Base-by-base conservation (phyloP, 2,888 invertebrate genomes). In the Drosophila meridionalis region DNA sequence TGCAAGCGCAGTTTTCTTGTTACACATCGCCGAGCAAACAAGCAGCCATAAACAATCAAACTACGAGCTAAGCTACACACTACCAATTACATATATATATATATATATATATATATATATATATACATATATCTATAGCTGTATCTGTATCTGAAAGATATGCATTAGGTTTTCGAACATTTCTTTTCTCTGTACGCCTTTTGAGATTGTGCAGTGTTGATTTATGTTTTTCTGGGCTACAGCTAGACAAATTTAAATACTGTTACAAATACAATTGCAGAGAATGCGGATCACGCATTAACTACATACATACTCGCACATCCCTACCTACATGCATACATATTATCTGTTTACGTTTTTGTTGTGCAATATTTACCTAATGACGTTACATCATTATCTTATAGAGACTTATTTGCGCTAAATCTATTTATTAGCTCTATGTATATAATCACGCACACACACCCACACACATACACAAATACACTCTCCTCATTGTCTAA, bases 11-110 rank as follows among this genome's bases (percentile, higher is more conserved):
- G 84, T 87, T 86, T 83, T 87, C 80, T 83, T 83, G 87, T 82
- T 83, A 82, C 83, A 86, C 82, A 86, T 86, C 83, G 77, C 84
- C 87, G 71, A 86, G 80, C 84, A 69, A 87, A 82, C 82, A 86
- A 82, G 63, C 59, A 68, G 80, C 82, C 73, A 32, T 12, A 69
- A 63, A 28, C 36, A 55, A 55, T 28, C 14, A 55, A 40, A 56
- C 42, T 8, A 57, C 32, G 56, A 42, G 20, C 47, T 14, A 32
- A 20, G 32, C 42, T 8, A 42, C 9, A 43, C 43, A 43, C 56
- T 32, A 42, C 12, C 42, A 42, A 43, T 20, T 20, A 20, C 20
- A 20, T 20, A 20, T 20, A 20, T 20, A 20, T 20, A 20, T 20
- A 20, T 20, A 20, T 20, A 20, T 20, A 20, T 20, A 20, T 20